Conservation (phyloP, 2,113 vertebrate species). For the Caranx ignobilis region DNA sequence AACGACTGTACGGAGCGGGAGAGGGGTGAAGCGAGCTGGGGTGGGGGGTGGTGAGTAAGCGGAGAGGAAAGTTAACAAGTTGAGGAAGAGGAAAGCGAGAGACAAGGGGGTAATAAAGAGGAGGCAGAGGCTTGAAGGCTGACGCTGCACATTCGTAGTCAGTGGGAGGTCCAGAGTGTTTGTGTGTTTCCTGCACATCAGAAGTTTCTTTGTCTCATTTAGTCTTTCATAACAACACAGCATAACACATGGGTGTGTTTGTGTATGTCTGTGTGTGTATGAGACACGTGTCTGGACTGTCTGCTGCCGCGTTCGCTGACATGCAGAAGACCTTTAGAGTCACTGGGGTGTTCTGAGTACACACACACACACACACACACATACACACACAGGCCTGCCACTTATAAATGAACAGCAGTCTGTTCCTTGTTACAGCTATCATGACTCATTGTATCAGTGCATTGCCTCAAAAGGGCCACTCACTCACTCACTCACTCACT, state of each 20-base stretch:
- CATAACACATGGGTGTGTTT: constrained; percentile 9
- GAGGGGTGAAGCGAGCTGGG: not conserved
- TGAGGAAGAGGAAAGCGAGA: constrained; percentile 53
- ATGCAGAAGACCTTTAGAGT: constrained; percentile 22
- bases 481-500: constrained; percentile 22
- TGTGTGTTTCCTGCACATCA: constrained; percentile 44
- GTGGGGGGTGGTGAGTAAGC: constrained; percentile 32
- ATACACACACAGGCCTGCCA: constrained; percentile 4
- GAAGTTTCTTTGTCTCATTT: constrained; percentile 67
- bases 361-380: not conserved
- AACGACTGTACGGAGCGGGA: constrained; percentile 30
- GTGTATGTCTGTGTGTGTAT: constrained; percentile 8
- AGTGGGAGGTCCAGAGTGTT: constrained; percentile 58
- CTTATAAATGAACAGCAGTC: constrained; percentile 52
- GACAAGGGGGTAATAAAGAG: constrained; percentile 63
- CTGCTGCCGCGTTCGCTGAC: constrained; percentile 5
- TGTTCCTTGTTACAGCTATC: constrained; percentile 49
- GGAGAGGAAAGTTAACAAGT: constrained; percentile 58
- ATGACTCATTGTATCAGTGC: constrained; percentile 45
- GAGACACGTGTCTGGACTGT: not conserved
- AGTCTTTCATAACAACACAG: constrained; percentile 20
- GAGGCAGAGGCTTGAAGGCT: constrained; percentile 50
- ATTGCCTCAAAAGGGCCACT: constrained; percentile 16
- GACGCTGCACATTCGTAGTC: constrained; percentile 58
- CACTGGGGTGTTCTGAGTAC: constrained; percentile 4